Base-by-base conservation (phyloP, 53 echinoderm and acorn worm species). In the Astropecten irregularis region DNA sequence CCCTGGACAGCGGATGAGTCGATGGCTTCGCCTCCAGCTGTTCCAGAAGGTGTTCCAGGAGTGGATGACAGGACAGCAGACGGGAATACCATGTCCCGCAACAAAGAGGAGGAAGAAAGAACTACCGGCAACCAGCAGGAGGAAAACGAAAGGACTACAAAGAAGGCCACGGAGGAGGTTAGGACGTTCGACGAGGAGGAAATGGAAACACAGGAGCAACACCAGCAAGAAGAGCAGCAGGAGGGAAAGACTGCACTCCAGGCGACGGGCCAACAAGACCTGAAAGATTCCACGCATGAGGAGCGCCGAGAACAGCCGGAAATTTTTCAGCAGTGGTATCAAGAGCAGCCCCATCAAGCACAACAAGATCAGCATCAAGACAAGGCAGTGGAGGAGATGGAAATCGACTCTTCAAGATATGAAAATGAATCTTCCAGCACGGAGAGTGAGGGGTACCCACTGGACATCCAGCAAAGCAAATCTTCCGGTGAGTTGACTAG, bases 61-160 rank as follows among this genome's bases (percentile, higher is more conserved):
- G 86, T 34, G 55, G 71, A 71, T 58, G 58, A 64, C 16, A 84
- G 89, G 68, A 84, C 85, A 31, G 48, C 89, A 29, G 89, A 89
- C 6, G 73, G 46, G 60, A 59, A 58, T 21, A 26, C 39, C 13
- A 20, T 53, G 3, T 62, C 49, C 29, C 68, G 34, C 18, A 32
- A 15, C 21, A 77, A 76, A 19, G 79, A 62, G 29, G 42, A 79
- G 60, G 40, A 79, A 44, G 40, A n/a, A 18, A 46, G 26, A 4
- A 44, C 42, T 26, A 13, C 46, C 16, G 16, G 1, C 7, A 38
- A 37, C n/a, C 20, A n/a, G 29, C 47, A 61, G 9, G 61, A 20
- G 39, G 31, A 51, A 14, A 32, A n/a, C 25, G 46, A 62, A 44
- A 79, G 79, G 61, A 79, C 79, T 79, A 60, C 79, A 60, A 14